Conservation (phyloP, 2,888 invertebrate species). For the Eulithis prunata region DNA sequence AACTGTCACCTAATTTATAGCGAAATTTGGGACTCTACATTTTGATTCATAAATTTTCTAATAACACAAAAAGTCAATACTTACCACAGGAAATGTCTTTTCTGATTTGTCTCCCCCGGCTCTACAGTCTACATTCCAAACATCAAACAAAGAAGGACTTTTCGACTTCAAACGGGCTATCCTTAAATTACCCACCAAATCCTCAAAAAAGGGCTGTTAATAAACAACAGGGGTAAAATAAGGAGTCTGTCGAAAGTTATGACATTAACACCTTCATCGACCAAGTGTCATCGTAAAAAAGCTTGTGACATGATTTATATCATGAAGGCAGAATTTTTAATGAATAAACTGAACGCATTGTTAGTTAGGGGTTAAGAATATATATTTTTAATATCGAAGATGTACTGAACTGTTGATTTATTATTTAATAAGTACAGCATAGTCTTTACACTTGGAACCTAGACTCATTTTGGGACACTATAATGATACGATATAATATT, state of each 20-base stretch:
- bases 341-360: slow-evolving; percentile 7
- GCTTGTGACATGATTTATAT: slow-evolving; percentile 25
- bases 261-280: slow-evolving; percentile 32
- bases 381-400: no score
- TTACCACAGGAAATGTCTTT: neutral
- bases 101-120: neutral
- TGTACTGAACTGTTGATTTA: no score
- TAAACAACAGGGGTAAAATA: slow-evolving; percentile 25
- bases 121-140: slow-evolving; percentile 8
- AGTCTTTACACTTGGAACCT: no score
- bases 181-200: slow-evolving; percentile 14
- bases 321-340: slow-evolving; percentile 12
- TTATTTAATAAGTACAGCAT: no score
- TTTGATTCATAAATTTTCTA: no score
- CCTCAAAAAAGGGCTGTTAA: slow-evolving; percentile 19
- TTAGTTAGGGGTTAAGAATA: no score
- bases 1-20: no score
- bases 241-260: slow-evolving; percentile 30
- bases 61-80: no score
- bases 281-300: slow-evolving; percentile 27
- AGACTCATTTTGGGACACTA: no score
- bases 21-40: no score
- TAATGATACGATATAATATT: no score
- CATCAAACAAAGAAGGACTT: slow-evolving; percentile 16
- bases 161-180: slow-evolving; percentile 18